Conservation (phyloP, 1,140 invertebrate genomes). For the Bombus confusus region DNA sequence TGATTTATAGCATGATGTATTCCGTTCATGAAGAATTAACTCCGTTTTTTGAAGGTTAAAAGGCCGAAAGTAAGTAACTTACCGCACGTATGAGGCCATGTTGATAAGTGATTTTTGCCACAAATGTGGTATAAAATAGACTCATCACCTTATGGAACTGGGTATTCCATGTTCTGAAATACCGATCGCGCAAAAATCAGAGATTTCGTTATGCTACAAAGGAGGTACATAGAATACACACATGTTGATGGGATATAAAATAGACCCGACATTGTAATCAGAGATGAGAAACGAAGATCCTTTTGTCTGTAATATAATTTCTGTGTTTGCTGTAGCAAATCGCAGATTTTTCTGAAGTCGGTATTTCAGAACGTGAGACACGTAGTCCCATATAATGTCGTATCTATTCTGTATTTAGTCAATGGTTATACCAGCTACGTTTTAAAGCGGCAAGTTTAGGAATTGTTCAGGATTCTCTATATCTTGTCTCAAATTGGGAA, state of each 20-base stretch:
- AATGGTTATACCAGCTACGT: no score
- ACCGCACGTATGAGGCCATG: slow-evolving; percentile 72
- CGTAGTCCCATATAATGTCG: no score
- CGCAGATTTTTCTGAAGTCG: no score
- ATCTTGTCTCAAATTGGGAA: not conserved
- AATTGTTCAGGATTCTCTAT: not conserved
- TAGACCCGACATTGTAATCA: no score
- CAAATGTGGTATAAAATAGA: not conserved
- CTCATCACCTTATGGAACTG: not conserved
- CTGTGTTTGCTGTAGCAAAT: no score
- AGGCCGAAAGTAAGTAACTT: slow-evolving; percentile 62
- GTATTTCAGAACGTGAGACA: no score
- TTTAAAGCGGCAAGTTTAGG: not conserved
- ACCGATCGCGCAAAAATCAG: not conserved
- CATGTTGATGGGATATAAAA: no score
- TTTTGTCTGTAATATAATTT: no score
- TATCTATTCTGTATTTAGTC: no score
- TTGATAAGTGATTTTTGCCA: slow-evolving; percentile 56
- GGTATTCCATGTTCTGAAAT: not conserved
- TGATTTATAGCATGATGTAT: not conserved
- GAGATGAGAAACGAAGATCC: no score
- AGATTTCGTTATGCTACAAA: not conserved
- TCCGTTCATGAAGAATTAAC: slow-evolving; percentile 2
- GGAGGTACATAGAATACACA: no score
- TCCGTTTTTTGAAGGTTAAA: slow-evolving; percentile 56